phyloP scores from a whole-genome alignment of 2,888 invertebrate genomes.

The Andrena camellia region DNA sequence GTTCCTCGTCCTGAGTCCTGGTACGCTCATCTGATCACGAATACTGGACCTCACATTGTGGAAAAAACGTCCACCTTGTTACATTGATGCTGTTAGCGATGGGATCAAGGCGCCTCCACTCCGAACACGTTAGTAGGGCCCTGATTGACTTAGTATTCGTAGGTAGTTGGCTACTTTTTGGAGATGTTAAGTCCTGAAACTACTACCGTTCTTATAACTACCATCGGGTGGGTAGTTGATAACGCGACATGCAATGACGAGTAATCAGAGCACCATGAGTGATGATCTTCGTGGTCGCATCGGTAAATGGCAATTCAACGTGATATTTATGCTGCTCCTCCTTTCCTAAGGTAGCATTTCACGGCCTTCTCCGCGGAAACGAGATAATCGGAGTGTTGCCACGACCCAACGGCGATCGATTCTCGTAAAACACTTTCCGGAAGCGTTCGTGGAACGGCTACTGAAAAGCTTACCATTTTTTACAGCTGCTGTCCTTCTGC shows the following conservation, averaged over 20 bases:
- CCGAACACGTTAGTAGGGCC: not conserved
- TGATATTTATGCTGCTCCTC: constrained; percentile 59
- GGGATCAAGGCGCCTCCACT: constrained; percentile 3
- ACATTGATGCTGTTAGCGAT: constrained; percentile 48
- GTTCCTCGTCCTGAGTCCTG: constrained; percentile 65
- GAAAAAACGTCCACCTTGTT: constrained; percentile 56
- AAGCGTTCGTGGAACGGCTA: constrained; percentile 57
- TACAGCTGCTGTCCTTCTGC: not conserved
- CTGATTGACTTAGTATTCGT: not conserved
- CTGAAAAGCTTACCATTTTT: constrained; percentile 10
- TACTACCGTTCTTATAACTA: too few relatives aligned
- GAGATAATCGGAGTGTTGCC: constrained; percentile 66
- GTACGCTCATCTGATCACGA: constrained; percentile 76
- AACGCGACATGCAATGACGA: constrained; percentile 48
- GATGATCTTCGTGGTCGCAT: constrained; percentile 48
- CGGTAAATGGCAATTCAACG: constrained; percentile 56
- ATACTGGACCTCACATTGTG: constrained; percentile 77
- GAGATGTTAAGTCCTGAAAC: not conserved
- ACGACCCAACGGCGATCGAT: constrained; percentile 60
- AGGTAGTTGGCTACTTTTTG: not conserved
- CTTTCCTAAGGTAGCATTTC: constrained; percentile 67
- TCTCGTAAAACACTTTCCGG: constrained; percentile 60
- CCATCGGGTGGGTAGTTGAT: constrained; percentile 10
- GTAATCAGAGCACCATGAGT: constrained; percentile 59
- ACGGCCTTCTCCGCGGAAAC: constrained; percentile 65